Conservation (phyloP, 2,888 invertebrate genomes). For the Melitaea athalia region DNA sequence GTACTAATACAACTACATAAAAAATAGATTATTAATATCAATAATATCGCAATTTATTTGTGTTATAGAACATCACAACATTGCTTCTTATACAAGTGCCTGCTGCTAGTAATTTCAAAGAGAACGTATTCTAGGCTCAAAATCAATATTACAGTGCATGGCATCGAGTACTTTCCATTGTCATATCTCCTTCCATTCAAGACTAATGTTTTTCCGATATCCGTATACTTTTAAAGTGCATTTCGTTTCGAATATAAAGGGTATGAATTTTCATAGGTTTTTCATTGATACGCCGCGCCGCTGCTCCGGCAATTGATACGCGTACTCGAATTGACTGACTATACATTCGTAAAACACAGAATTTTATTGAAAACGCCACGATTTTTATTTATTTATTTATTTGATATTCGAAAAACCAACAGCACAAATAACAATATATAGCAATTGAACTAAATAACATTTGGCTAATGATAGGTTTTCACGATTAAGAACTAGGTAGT, state of each 20-base stretch:
- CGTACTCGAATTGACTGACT: conserved; percentile 24
- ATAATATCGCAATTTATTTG: not conserved
- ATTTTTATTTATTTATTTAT: no score
- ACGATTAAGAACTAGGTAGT: no score
- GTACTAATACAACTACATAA: no score
- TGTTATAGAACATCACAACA: not conserved
- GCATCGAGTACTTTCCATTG: conserved; percentile 43
- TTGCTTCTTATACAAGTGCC: not conserved
- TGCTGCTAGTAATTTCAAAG: conserved; percentile 9
- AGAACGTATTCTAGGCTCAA: conserved; percentile 19
- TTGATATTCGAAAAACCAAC: no score
- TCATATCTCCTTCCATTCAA: conserved; percentile 59
- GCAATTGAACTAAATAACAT: no score
- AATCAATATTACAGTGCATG: conserved; percentile 28
- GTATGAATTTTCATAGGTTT: conserved; percentile 48
- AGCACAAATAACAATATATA: no score
- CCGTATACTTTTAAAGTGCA: conserved; percentile 63
- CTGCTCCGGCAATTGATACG: conserved; percentile 30
- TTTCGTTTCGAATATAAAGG: conserved; percentile 53
- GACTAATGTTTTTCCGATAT: conserved; percentile 76
- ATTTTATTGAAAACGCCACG: conserved; percentile 9
- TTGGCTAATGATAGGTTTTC: no score
- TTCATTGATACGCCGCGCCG: conserved; percentile 40
- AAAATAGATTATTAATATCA: no score
- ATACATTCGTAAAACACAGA: conserved; percentile 1